These are phyloP conservation scores for Paguma larvata DNA, from an alignment of 2,797 vertebrate species.

Conservation along the genomic window DNA sequence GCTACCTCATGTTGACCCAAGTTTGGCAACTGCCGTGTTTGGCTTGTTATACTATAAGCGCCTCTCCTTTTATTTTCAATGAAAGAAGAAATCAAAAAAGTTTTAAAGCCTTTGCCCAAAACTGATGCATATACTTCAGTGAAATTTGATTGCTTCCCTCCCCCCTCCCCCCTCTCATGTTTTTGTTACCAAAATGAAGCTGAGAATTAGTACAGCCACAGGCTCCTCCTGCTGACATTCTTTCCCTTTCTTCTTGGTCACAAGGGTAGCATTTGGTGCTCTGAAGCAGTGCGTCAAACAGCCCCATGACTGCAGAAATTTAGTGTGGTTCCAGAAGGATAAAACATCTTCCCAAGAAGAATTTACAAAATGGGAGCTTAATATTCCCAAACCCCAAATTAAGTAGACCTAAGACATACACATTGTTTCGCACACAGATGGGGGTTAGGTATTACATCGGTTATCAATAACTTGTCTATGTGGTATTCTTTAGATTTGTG, in stretches of 20 bases:
- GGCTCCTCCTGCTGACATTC: not conserved
- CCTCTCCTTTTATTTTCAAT: conserved; percentile 33
- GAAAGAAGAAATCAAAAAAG: not conserved
- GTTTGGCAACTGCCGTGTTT: conserved; percentile 33
- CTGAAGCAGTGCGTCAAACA: not conserved
- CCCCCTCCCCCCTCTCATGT: not conserved
- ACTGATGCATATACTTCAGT: not conserved
- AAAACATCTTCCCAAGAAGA: not conserved
- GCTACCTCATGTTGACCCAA: not conserved
- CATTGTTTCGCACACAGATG: not conserved
- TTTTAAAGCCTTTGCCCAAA: not conserved
- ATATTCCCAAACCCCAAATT: not conserved
- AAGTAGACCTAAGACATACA: not conserved
- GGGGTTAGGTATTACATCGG: not conserved
- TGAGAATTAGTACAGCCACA: not conserved
- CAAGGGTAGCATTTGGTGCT: not conserved
- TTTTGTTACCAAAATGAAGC: not conserved
- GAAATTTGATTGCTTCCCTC: not conserved
- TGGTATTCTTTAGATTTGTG: not conserved
- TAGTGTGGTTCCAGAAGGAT: not conserved
- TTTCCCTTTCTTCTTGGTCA: not conserved
- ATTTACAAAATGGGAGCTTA: not conserved
- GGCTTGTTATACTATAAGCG: not conserved
- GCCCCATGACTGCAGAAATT: not conserved
- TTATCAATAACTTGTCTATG: not conserved